Base-by-base conservation (phyloP, 2,113 vertebrate species). In the Lutjanus erythropterus region DNA sequence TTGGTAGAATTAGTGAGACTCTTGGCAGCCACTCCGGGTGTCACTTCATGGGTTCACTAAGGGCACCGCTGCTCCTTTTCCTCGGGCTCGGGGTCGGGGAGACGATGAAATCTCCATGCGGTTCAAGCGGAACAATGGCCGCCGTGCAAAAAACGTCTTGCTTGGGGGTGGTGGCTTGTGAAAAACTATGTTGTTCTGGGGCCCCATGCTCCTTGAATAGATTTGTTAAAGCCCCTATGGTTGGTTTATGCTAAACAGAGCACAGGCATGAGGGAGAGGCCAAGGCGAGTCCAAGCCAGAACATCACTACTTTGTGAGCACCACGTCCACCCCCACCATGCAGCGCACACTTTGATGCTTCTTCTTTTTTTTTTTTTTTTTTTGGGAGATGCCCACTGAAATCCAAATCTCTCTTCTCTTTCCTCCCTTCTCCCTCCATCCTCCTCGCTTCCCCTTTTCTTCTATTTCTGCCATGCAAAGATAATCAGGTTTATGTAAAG, bases 401-500 rank as follows among this genome's bases (percentile, higher is more conserved):
- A 97, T 95, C 94, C 94, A 94, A 94, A 94, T 87, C 82, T 92
- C 92, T 89, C 86, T 88, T 78, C 76, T 74, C 29, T 81, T 83
- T 84, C 77, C 75, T 81, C 76, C 69, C 62, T 70, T 31, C 75
- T 84, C 88, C 78, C 59, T 84, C 88, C 81, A 84, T 87, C 76
- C 86, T 88, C 82, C 87, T 93, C 89, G 91, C 93, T 93, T 94
- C 91, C 92, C 83, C 86, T 92, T 95, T 96, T 94, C 93, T 94
- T 95, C 95, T 95, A 92, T 96, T 96, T 97, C 97, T 98, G 98
- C 97, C 97, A 96, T 95, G 96, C 97, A 98, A 96, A 99, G 98
- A 99, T 99, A 99, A 99, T 99, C 97, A 97, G 97, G 97, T 99
- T 99, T 99, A 99, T 99, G 98, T 99, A 99, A 99, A 99, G 97